Conservation (phyloP, 2,797 vertebrate genomes). For the Prionace glauca region DNA sequence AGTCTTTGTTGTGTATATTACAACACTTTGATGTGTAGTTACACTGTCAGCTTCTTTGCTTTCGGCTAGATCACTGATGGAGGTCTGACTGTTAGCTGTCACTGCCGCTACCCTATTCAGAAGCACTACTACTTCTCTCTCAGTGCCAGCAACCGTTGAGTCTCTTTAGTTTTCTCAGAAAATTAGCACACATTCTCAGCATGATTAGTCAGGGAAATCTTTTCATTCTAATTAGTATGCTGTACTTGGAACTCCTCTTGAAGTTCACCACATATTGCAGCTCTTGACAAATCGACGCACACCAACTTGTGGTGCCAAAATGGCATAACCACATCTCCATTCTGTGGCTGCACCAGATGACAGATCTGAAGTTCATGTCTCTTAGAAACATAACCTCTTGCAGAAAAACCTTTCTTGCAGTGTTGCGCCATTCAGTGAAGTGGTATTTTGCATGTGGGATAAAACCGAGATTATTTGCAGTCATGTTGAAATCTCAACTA, state of each 20-base stretch:
- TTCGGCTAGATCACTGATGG: background rate
- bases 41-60: background rate
- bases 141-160: background rate
- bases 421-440: background rate
- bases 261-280: background rate
- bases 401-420: background rate
- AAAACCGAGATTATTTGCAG: background rate
- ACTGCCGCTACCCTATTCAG: background rate
- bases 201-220: conserved; percentile 9
- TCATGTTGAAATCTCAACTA: background rate
- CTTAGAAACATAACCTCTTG: background rate
- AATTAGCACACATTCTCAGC: background rate
- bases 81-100: background rate
- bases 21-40: background rate
- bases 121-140: background rate
- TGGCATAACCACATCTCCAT: background rate
- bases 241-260: background rate
- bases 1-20: background rate
- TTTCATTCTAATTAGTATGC: background rate
- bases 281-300: background rate
- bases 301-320: too few species aligned
- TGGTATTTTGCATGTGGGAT: background rate
- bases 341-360: background rate
- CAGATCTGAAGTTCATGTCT: background rate
- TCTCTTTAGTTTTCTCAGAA: background rate